Evolutionary conservation across 2,888 invertebrate genomes (phyloP), one percentile per base, ranked within the genome.

Genomic region (Eurytoma adleriae): DNA sequence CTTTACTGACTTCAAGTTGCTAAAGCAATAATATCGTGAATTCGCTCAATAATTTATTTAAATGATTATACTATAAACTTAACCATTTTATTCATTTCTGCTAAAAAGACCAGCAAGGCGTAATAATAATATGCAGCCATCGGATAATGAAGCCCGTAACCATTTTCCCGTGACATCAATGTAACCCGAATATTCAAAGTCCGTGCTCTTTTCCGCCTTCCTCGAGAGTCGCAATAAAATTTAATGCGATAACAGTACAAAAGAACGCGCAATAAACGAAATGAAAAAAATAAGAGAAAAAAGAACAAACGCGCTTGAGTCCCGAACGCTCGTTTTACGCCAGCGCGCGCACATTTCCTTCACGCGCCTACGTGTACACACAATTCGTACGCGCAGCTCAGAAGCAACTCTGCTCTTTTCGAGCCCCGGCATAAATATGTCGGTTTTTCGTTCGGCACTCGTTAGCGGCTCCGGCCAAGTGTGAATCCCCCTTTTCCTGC

Each of bases 381-480:
- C 56, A 10, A 56, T 24, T 24, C 24, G 24, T 57, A 20, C 20
- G 14, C 1, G 20, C 24, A 18, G 27, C 1, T 18, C 2, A 64
- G n/a, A 70, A 70, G 18, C 57, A 57, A 7, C 40, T 10, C 40
- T 7, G 10, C 40, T 40, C 40, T 40, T 40, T 40, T 10, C 40
- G 40, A 40, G 40, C 10, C 40, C 40, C 40, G 13, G 12, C 3
- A 70, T 52, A 76, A 40, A 57, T 3, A 66, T 70, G 54, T 62
- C 69, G 69, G 69, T 56, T 73, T 79, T 79, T 79, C 66, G 68
- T 54, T 30, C 30, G 30, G 62, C 84, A 83, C 82, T 86, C 84
- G 84, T 88, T 89, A 87, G 86, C 85, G 84, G 86, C 86, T 87
- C 86, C 88, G 86, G 83, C 88, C 85, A 86, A 88, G 87, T 86